Evolutionary conservation across 64 coral and sea anemone genomes (phyloP), one percentile per base, ranked within the genome.

Genomic region (Trachythela sp.): DNA sequence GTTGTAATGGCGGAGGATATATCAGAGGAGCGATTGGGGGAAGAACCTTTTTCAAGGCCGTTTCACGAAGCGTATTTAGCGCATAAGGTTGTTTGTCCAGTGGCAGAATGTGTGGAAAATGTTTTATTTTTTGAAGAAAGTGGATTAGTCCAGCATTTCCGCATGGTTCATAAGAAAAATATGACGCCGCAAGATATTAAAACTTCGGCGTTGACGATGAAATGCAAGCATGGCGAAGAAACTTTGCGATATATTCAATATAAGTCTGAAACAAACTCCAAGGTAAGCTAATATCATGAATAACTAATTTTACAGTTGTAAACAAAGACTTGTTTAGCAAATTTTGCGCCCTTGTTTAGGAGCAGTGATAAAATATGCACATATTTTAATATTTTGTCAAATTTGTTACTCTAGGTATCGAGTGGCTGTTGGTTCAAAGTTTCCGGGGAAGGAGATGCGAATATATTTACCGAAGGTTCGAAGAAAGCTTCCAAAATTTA

Each of bases 401-500:
- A 15, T 52, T 1, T 52, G 49, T 52, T 52, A 20, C 7, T 15
- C 20, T 52, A 52, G 49, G 13, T 52, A 52, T 52, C 49, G 20
- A 52, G 13, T 20, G 68, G 68, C 26, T 22, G 14, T 72, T 72
- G 68, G 68, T 35, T 72, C 68, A 72, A 72, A 26, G 68, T 72
- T 72, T 13, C 68, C 26, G 17, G 68, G 15, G 14, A 72, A 26
- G n/a, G 32, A 72, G 27, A 35, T 72, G 68, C 68, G 10, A 26
- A 72, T 26, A 26, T 72, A 30, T 72, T 72, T 72, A 26, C 68
- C 14, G 14, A 72, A 72, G 68, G 27, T 72, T 14, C 68, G 26
- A 72, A 72, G 32, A 26, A 72, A 72, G 68, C 68, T 1, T 72
- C 68, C 68, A 72, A 72, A 26, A 72, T 72, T 72, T 72, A 72